Conservation (phyloP, 2,888 invertebrate species). For the Pimpla rufipes region DNA sequence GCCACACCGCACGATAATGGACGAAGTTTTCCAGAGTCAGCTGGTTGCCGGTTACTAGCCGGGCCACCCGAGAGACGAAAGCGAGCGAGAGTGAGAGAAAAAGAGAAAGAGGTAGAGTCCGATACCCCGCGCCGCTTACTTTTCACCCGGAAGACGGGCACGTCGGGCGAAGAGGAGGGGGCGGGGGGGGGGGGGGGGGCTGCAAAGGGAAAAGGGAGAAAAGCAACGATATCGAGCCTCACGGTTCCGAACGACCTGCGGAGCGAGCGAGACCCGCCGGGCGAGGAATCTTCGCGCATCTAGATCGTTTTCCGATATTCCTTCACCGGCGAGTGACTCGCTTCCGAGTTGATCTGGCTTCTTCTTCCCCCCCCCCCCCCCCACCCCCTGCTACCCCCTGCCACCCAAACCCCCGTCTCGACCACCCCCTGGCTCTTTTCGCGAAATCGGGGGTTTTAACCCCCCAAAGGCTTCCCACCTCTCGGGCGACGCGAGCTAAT, state of each 20-base stretch:
- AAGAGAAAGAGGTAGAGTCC: conserved; percentile 45
- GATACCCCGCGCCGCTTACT: conserved; percentile 44
- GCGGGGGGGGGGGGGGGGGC: not conserved
- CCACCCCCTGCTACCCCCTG: not conserved
- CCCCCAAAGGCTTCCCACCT: not conserved
- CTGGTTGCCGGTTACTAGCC: conserved; percentile 66
- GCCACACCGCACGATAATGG: conserved; percentile 69
- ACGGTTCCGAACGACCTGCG: conserved; percentile 42
- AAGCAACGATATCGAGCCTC: conserved; percentile 37
- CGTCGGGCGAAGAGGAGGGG: conserved; percentile 26
- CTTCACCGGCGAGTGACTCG: conserved; percentile 68
- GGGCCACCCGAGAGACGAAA: conserved; percentile 52
- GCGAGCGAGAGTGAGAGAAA: conserved; percentile 47
- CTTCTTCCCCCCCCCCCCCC: conserved; percentile 12
- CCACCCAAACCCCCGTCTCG: no score
- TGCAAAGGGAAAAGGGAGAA: conserved; percentile 26
- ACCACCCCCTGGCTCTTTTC: conserved; percentile 25
- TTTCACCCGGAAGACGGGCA: conserved; percentile 58
- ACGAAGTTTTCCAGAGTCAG: conserved; percentile 71
- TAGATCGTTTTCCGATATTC: conserved; percentile 73
- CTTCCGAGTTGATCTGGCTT: conserved; percentile 60
- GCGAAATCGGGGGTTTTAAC: conserved; percentile 19
- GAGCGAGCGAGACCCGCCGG: conserved; percentile 34
- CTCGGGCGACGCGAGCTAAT: conserved; percentile 4
- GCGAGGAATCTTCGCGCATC: conserved; percentile 60